Evolutionary conservation across 1,140 invertebrate species (phyloP).

Genomic region (Latrodectus geometricus): DNA sequence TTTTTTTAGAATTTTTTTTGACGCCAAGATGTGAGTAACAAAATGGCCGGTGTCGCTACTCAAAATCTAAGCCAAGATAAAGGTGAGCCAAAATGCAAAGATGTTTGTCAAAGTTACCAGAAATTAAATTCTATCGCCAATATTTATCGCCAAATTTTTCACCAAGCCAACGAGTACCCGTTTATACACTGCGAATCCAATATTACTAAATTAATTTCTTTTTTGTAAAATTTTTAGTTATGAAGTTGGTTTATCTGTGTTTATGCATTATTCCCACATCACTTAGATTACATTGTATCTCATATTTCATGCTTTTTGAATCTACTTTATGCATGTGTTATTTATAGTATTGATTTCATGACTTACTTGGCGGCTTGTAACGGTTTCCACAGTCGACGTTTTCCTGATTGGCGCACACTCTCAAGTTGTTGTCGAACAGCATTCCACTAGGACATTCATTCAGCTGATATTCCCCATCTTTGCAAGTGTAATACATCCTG

Average conservation of each 20-base stretch:
- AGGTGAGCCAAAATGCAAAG: too few relatives aligned
- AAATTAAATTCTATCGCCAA: too few relatives aligned
- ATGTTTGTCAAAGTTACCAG: too few relatives aligned
- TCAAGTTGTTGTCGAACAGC: constrained; percentile 44
- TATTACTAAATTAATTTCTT: too few relatives aligned
- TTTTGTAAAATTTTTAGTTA: background rate
- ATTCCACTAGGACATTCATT: constrained; percentile 50
- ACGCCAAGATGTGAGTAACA: too few relatives aligned
- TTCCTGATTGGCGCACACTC: constrained; percentile 27
- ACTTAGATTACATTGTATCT: background rate
- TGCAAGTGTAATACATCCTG: constrained; percentile 47
- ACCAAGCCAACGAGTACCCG: too few relatives aligned
- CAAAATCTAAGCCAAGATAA: too few relatives aligned
- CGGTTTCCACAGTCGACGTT: constrained; percentile 30
- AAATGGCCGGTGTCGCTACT: too few relatives aligned
- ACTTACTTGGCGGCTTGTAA: constrained; percentile 27
- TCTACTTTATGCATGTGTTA: background rate
- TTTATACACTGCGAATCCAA: too few relatives aligned
- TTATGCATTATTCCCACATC: background rate
- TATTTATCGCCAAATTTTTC: too few relatives aligned
- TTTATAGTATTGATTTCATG: too few relatives aligned
- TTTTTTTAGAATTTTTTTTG: too few relatives aligned
- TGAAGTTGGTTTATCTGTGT: background rate
- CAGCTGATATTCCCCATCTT: constrained; percentile 27
- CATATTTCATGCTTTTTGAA: background rate